Evolutionary conservation across 2,888 invertebrate species (phyloP), one percentile per base, ranked within the genome.

Genomic region (Odontocolon sp.): DNA sequence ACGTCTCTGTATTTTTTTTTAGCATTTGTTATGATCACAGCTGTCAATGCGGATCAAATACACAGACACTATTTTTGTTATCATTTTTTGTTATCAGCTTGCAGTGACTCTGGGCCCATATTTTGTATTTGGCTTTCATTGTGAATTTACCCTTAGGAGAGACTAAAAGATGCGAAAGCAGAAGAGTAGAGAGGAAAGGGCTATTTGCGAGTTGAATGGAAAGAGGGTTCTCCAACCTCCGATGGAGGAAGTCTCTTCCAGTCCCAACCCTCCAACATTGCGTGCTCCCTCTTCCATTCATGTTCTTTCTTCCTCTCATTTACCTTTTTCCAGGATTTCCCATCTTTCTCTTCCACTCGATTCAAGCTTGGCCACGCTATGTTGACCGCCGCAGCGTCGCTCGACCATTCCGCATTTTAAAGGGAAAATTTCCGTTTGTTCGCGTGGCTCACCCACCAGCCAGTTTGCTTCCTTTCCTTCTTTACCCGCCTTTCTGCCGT

Each of bases 351-450:
- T 50, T 33, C 28, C 68, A 66, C 45, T 31, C n/a, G n/a, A n/a
- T 54, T 70, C 18, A 68, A 50, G 33, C 21, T 56, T 38, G 52
- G 69, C 31, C 73, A 59, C 81, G 82, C 82, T 87, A 88, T 87
- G 87, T 88, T 86, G 87, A 87, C 84, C 87, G 56, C 42, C 36
- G 66, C 59, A 11, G 8, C 42, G 31, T 18, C 83, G 81, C 82
- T 84, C 81, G 82, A 73, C 86, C 83, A 87, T 88, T 88, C 85
- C 87, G 89, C 87, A 90, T 90, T 90, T 89, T 90, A 88, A 89
- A 89, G 86, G 85, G 86, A 87, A 90, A 90, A 89, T 89, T 89
- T 89, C 85, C 85, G 87, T 88, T 88, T 87, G 84, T 84, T 84
- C 86, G 83, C 80, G 57, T 50, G 57, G 56, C 63, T 59, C 38